Conservation (phyloP, 2,888 invertebrate genomes). For the Onthophagus sagittarius region DNA sequence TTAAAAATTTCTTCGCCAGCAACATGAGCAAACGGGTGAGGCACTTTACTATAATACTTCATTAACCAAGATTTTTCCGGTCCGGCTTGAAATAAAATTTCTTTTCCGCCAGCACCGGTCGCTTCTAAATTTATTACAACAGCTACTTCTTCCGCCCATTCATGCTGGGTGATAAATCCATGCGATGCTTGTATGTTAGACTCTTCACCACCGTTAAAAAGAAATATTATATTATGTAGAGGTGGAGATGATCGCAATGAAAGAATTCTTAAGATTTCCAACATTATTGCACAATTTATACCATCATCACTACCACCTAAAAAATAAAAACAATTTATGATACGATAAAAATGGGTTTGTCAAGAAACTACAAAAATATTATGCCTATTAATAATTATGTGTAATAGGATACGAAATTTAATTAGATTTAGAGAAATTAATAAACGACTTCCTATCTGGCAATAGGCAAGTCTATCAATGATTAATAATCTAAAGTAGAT, state of each 20-base stretch:
- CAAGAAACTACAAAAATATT: too few relatives aligned
- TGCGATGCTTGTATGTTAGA: constrained; percentile 60
- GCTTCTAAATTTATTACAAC: constrained; percentile 89
- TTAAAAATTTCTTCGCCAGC: constrained; percentile 64
- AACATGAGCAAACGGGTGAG: constrained; percentile 58
- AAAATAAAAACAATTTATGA: neutral
- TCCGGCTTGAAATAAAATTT: constrained; percentile 85
- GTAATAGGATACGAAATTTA: too few relatives aligned
- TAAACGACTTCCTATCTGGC: too few relatives aligned
- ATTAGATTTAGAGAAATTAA: too few relatives aligned
- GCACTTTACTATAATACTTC: constrained; percentile 48
- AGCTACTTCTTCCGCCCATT: constrained; percentile 66
- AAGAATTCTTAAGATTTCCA: constrained; percentile 61
- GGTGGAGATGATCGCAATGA: constrained; percentile 49
- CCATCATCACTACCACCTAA: constrained; percentile 83
- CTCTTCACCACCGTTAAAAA: constrained; percentile 75
- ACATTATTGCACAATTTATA: constrained; percentile 69
- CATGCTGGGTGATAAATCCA: constrained; percentile 68
- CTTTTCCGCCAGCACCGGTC: constrained; percentile 88
- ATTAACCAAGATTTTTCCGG: constrained; percentile 69
- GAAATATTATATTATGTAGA: constrained; percentile 60
- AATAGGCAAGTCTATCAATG: too few relatives aligned
- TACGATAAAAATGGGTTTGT: too few relatives aligned
- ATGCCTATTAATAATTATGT: too few relatives aligned
- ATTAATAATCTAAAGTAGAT: too few relatives aligned